Evolutionary conservation across 1,140 invertebrate species (phyloP), one percentile per base, ranked within the genome.

Genomic region (Himalopsyche phryganea): DNA sequence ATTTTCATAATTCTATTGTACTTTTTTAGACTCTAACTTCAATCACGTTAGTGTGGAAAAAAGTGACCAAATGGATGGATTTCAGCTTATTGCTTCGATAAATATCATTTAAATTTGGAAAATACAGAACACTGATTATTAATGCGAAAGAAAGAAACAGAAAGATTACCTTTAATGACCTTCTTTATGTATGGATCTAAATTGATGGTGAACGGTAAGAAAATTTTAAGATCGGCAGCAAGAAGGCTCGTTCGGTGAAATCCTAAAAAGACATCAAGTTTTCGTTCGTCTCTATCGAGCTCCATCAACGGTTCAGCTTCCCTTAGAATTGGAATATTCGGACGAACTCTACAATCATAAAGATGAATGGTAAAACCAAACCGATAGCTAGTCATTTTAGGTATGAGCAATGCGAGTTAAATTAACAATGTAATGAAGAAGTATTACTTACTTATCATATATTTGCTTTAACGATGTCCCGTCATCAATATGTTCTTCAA

Each of bases 181-280:
- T 97, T 97, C 66, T 94, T 89, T 14, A 98, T 85, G 68, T 95
- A 97, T 0, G 95, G 96, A 81, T 98, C 95, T 13, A 98, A 75
- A 74, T 97, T 98, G 54, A 98, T 97, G 10, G 94, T 97, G 68
- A 97, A 98, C 0, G 95, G 95, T 45, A 98, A 74, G 70, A 98
- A 98, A 65, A 96, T 90, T 70, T 94, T 94, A 67, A 98, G 81
- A 71, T 97, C 94, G 49, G 87, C 88, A 6, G 91, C 83, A 5
- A 90, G 79, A 32, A 93, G 76, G 71, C 89, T 86, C 0, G 85
- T 83, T 60, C 90, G 86, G 73, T 95, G 92, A 68, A 92, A 89
- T 33, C 90, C 86, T 9, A 98, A 76, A 72, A 97, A 96, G 42
- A 93, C 89, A 66, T 97, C 94, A 60, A 98, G 81, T 75, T 98